phyloP scores from a whole-genome alignment of 2,797 vertebrate species.

The Lerista edwardsae region DNA sequence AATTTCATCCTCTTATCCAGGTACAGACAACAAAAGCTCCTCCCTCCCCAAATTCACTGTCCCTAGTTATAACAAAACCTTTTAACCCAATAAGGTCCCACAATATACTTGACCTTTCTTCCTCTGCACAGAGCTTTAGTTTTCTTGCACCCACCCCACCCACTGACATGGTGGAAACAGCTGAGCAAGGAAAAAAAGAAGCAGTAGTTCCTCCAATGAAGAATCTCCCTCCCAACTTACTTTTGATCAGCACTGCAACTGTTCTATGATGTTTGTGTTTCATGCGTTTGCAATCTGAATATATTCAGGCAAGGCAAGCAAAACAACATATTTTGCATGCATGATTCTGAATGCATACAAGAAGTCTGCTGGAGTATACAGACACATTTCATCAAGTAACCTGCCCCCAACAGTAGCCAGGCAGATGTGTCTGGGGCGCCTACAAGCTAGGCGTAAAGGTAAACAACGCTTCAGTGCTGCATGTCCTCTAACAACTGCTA shows the following conservation, averaged over 20 bases:
- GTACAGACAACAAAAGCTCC: not conserved
- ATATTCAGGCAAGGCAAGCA: not conserved
- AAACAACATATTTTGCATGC: not conserved
- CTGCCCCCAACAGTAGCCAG: not conserved
- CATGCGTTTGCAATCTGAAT: not conserved
- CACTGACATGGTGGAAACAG: not conserved
- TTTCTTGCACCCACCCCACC: not conserved
- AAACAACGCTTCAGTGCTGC: not conserved
- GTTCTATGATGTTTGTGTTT: no score
- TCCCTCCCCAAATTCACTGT: not conserved
- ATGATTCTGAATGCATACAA: not conserved
- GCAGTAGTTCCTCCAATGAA: not conserved
- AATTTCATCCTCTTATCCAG: not conserved
- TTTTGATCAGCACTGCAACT: not conserved
- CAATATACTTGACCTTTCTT: no score
- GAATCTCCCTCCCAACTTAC: not conserved
- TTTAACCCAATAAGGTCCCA: no score
- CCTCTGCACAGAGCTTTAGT: not conserved
- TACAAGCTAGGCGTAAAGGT: no score
- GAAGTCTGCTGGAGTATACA: not conserved
- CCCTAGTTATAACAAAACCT: not conserved
- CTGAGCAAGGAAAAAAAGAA: not conserved
- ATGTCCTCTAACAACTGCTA: not conserved
- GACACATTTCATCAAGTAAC: not conserved
- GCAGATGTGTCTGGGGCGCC: not conserved